Percentiles rank a stretch among this genome's conserved stretches.
These are phyloP conservation scores for Deilephila elpenor DNA, from an alignment of 2,888 invertebrate genomes.

Conservation along the genomic window DNA sequence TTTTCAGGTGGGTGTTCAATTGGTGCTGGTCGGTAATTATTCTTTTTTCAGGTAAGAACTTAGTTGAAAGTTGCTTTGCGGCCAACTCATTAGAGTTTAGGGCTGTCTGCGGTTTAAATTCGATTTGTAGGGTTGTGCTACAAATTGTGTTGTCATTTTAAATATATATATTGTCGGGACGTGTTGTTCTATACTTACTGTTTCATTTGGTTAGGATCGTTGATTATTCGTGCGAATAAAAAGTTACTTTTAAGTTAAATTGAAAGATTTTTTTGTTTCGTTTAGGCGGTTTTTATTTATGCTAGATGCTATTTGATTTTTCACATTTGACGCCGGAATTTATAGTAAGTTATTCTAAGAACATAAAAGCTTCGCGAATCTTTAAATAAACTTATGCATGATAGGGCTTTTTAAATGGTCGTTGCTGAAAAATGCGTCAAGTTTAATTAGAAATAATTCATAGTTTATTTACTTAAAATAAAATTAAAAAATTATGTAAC, in stretches of 20 bases:
- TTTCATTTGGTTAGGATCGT: too few species aligned
- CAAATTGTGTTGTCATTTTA: neutral
- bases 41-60: constrained; percentile 59
- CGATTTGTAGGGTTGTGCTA: constrained; percentile 38
- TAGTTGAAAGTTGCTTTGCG: constrained; percentile 53
- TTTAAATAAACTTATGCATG: too few species aligned
- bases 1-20: constrained; percentile 80
- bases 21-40: constrained; percentile 61
- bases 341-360: too few species aligned
- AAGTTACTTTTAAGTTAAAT: neutral
- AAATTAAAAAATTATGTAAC: too few species aligned
- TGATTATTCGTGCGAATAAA: too few species aligned
- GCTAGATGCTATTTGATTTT: too few species aligned
- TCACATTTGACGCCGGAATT: too few species aligned
- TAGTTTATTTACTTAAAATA: neutral
- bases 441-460: neutral
- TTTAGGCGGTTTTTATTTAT: neutral
- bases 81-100: constrained; percentile 50
- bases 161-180: neutral
- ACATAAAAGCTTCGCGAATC: too few species aligned
- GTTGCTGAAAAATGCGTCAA: too few species aligned
- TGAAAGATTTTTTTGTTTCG: too few species aligned
- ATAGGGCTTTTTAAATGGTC: too few species aligned
- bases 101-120: constrained; percentile 50
- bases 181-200: neutral